Conservation (phyloP, 2,797 vertebrate species). For the Galago senegalensis region DNA sequence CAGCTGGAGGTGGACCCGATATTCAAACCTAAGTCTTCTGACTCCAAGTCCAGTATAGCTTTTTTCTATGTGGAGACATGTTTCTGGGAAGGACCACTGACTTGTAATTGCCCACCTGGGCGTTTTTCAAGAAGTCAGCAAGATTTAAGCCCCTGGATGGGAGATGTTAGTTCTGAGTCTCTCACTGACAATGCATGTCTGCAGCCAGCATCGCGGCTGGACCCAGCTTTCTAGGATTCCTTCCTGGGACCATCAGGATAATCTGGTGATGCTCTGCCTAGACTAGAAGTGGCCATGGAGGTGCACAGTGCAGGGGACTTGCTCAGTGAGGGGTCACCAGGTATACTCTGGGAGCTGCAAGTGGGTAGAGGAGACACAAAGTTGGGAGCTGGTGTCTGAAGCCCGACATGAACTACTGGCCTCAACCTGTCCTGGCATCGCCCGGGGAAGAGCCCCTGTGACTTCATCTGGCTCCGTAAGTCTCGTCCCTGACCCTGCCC, state of each 20-base stretch:
- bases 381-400: neutral
- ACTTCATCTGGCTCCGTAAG: neutral
- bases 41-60: slow-evolving; percentile 79
- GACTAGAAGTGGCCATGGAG: neutral
- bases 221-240: neutral
- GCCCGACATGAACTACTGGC: neutral
- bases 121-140: slow-evolving; percentile 52
- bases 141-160: slow-evolving; percentile 34
- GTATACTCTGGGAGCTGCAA: neutral
- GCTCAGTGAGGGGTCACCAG: neutral
- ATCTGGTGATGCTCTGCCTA: neutral
- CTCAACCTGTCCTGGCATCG: neutral
- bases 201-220: neutral
- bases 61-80: neutral
- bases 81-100: neutral
- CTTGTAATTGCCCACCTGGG: slow-evolving; percentile 33
- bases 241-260: neutral
- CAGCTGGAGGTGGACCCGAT: neutral
- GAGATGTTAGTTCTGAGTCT: slow-evolving; percentile 27
- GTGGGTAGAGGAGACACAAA: neutral
- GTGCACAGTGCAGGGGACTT: neutral
- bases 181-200: neutral
- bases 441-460: neutral
- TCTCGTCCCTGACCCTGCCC: neutral
- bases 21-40: slow-evolving; percentile 63